phyloP scores from a whole-genome alignment of 2,797 vertebrate genomes.

The Girardinus metallicus region DNA sequence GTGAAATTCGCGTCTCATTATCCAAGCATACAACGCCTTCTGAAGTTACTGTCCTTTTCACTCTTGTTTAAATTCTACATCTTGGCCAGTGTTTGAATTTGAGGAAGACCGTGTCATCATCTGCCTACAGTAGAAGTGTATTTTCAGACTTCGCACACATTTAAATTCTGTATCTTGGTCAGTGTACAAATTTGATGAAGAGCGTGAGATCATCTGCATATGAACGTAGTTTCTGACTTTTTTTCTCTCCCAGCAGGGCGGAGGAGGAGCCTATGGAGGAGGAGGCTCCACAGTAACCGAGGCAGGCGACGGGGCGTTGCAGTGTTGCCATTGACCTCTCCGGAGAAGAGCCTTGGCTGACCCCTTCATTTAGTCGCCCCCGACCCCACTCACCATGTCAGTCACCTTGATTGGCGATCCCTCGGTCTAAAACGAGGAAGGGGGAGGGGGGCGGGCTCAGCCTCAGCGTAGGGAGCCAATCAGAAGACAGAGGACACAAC shows the following conservation, averaged over 20 bases:
- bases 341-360: conserved; percentile 73
- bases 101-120: background rate
- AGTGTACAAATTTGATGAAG: background rate
- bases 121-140: background rate
- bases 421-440: conserved; percentile 64
- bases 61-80: background rate
- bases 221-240: background rate
- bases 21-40: background rate
- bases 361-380: conserved; percentile 77
- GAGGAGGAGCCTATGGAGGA: conserved; percentile 98
- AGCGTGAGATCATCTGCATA: background rate
- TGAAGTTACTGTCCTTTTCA: background rate
- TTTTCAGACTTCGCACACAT: background rate
- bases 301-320: conserved; percentile 60
- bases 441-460: conserved; percentile 69
- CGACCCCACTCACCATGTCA: conserved; percentile 66
- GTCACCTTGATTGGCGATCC: conserved; percentile 76
- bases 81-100: background rate
- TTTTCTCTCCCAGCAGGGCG: conserved; percentile 68
- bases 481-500: conserved; percentile 76
- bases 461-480: conserved; percentile 76
- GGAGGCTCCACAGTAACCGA: conserved; percentile 91
- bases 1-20: background rate
- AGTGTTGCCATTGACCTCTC: conserved; percentile 71
- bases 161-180: too few relatives aligned